These are phyloP conservation scores for Silurus lanzhouensis DNA, from an alignment of 2,797 vertebrate species.

Conservation along the genomic window DNA sequence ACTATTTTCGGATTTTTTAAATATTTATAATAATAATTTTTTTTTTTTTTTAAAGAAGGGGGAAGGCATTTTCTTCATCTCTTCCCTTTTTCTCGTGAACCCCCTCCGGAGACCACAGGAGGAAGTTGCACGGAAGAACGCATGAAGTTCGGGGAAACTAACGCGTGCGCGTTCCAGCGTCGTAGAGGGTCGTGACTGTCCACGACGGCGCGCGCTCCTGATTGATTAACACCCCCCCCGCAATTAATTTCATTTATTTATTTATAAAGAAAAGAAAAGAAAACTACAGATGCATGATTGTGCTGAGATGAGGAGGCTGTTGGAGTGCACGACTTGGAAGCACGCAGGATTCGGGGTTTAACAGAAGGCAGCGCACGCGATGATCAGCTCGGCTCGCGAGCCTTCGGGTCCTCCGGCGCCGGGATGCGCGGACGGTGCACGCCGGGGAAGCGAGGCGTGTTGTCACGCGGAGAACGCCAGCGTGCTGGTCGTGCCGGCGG, in stretches of 20 bases:
- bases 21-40: no score
- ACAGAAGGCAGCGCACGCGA: neutral
- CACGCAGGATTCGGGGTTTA: neutral
- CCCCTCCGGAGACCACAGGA: neutral
- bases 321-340: neutral
- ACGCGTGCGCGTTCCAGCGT: neutral
- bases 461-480: neutral
- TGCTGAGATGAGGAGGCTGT: neutral
- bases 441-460: neutral
- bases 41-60: neutral
- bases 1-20: neutral
- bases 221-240: no score
- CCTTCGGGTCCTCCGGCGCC: conserved; percentile 80
- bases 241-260: no score
- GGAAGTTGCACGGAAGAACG: conserved; percentile 5
- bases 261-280: neutral
- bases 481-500: conserved; percentile 58
- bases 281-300: neutral
- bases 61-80: neutral
- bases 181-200: conserved; percentile 38
- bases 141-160: conserved; percentile 37
- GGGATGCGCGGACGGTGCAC: conserved; percentile 54
- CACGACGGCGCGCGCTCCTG: no score
- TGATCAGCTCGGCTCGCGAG: conserved; percentile 73
- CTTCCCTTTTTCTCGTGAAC: neutral